Evolutionary conservation across 2,113 vertebrate species (phyloP).

Genomic region (Theristicus caerulescens): DNA sequence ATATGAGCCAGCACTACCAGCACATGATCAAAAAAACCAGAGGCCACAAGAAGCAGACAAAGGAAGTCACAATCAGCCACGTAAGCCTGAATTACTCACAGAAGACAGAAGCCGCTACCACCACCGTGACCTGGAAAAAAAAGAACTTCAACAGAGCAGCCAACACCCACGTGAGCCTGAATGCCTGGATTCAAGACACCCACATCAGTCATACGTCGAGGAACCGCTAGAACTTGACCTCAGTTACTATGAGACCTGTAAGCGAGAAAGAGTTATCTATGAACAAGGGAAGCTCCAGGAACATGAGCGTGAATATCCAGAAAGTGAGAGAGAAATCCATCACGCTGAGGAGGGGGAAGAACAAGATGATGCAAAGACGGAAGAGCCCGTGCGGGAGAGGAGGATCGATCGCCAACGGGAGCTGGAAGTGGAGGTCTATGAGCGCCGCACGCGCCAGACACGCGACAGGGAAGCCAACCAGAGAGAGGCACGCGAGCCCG

Average conservation of each 20-base stretch:
- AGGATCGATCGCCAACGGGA: accelerated
- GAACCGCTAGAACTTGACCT: not conserved
- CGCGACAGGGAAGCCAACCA: accelerated
- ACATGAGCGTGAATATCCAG: accelerated
- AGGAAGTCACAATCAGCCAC: not conserved
- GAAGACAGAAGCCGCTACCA: not conserved
- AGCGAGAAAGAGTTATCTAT: accelerated
- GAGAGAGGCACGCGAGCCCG: no score
- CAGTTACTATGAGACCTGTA: accelerated
- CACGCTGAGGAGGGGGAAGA: accelerated
- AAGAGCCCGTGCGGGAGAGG: accelerated
- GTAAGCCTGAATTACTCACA: not conserved
- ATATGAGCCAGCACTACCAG: not conserved
- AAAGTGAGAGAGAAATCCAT: accelerated
- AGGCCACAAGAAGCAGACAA: not conserved
- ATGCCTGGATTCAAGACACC: accelerated
- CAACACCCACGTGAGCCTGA: accelerated
- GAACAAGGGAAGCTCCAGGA: accelerated
- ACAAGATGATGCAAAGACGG: accelerated
- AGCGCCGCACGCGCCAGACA: not conserved
- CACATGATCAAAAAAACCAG: not conserved
- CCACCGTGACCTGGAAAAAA: not conserved
- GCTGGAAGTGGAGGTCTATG: accelerated
- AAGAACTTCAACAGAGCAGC: not conserved
- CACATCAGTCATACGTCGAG: not conserved